Evolutionary conservation across 2,888 invertebrate genomes (phyloP), one percentile per base, ranked within the genome.

Genomic region (Teinopalpus imperialis): DNA sequence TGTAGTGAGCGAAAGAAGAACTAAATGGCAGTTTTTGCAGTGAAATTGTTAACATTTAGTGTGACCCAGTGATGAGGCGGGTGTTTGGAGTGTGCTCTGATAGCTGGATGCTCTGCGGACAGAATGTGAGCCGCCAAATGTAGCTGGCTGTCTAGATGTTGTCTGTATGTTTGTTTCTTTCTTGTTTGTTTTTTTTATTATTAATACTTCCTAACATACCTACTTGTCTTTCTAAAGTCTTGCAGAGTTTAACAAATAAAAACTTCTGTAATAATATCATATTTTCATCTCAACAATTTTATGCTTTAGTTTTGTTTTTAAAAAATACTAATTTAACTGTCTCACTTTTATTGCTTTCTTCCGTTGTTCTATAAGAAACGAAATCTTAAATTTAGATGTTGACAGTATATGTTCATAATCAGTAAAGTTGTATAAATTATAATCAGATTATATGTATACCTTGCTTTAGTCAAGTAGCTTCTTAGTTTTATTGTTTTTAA

Each of bases 1-100:
- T 23, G n/a, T 13, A 30, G 12, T 40, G 6, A 29, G 14, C 14
- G 24, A 27, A 47, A 41, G 42, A 47, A 49, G 39, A 49, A 40
- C 62, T 69, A 70, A 70, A 74, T 73, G 75, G 68, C 68, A 63
- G 54, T 69, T 71, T 69, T 62, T 57, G 37, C 34, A 42, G 53
- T 62, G 62, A 72, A 72, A 68, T 61, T 60, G 56, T 54, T 54
- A 23, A 46, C 51, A 55, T 56, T 63, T 61, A 59, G 61, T 61
- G 52, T 43, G 40, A 43, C 14, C 29, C 50, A 35, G 74, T 35
- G 30, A 90, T 90, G 90, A 87, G 89, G 73, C 77, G 89, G 40
- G 90, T 90, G 16, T 87, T 90, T 39, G 90, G 90, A 31, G 90
- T 90, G 2, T 90, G 90, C 66, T 80, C 90, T 2, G 90, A 90